Conservation (phyloP, 2,888 invertebrate genomes). For the Operophtera brumata region DNA sequence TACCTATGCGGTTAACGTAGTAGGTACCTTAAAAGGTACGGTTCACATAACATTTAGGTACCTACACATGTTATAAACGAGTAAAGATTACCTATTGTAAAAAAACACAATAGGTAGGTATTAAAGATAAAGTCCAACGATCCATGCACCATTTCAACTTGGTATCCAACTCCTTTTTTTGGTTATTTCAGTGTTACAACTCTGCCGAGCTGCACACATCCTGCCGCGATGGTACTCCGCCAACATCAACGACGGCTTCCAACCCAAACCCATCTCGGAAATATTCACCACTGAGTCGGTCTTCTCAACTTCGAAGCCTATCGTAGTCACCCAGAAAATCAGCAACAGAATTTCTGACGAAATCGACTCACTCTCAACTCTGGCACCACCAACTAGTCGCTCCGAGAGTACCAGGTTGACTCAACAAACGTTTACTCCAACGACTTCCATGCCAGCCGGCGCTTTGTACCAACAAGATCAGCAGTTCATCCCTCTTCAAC, state of each 20-base stretch:
- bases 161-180: background rate
- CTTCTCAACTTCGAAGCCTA: slow-evolving; percentile 56
- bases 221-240: slow-evolving; percentile 68
- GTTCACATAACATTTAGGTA: too few species aligned
- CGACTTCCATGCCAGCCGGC: slow-evolving; percentile 27
- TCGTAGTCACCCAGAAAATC: slow-evolving; percentile 38
- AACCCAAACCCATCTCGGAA: slow-evolving; percentile 67
- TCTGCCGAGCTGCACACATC: slow-evolving; percentile 64
- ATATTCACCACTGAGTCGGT: slow-evolving; percentile 60
- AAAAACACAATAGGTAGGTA: too few species aligned
- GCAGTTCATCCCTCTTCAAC: slow-evolving; percentile 5
- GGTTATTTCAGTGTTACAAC: slow-evolving; percentile 70
- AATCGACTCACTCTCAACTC: slow-evolving; percentile 32
- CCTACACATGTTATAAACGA: too few species aligned
- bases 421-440: slow-evolving; percentile 6
- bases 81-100: background rate
- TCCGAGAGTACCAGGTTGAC: slow-evolving; percentile 7
- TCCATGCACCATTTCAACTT: too few species aligned
- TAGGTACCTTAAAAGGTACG: too few species aligned
- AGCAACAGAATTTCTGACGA: slow-evolving; percentile 28
- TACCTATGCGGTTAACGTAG: too few species aligned
- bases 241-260: slow-evolving; percentile 66
- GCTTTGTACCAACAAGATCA: slow-evolving; percentile 14
- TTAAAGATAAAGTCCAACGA: background rate
- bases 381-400: slow-evolving; percentile 29